Evolutionary conservation across 2,888 invertebrate species (phyloP), one percentile per base, ranked within the genome.

Genomic region (Zygaena filipendulae): DNA sequence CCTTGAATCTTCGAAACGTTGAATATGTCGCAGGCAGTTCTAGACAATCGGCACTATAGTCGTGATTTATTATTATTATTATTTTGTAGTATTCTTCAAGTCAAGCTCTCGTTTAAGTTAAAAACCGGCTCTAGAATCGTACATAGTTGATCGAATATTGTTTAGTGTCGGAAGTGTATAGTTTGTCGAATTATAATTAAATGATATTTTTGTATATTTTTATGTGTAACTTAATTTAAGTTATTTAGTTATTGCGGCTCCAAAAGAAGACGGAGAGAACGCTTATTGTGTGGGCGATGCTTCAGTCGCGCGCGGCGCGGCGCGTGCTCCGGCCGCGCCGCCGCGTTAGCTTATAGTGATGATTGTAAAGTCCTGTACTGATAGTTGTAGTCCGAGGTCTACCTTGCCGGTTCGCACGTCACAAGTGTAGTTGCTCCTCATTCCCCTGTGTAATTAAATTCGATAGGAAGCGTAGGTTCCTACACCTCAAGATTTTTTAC

Each of bases 171-270:
- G 71, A 58, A 48, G n/a, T 79, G 77, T 79, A 79, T 75, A 77
- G 71, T 74, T 64, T 56, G 62, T 68, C 60, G 58, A 7, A 64
- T 68, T 74, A 69, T 75, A 62, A 70, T 72, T 70, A 75, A 72
- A 77, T 71, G 74, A 75, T 79, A 77, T 77, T 75, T 77, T 75
- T 77, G 77, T 79, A 79, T 75, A 77, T 77, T 79, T 74, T 75
- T 64, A 72, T 72, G 75, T 16, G n/a, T 72, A 70, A 68, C 42
- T 61, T 69, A 64, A 60, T 59, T 67, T 69, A 74, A 72, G 75
- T 74, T 74, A 68, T 72, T 72, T 67, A 67, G 67, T 68, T 58
- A 54, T 58, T 52, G 48, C 56, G 47, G 53, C 57, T 61, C 53
- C 48, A 49, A 52, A 55, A 47, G 45, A 52, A 38, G n/a, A 42